Conservation (phyloP, 64 coral and sea anemone genomes). For the Stylophora pistillata region DNA sequence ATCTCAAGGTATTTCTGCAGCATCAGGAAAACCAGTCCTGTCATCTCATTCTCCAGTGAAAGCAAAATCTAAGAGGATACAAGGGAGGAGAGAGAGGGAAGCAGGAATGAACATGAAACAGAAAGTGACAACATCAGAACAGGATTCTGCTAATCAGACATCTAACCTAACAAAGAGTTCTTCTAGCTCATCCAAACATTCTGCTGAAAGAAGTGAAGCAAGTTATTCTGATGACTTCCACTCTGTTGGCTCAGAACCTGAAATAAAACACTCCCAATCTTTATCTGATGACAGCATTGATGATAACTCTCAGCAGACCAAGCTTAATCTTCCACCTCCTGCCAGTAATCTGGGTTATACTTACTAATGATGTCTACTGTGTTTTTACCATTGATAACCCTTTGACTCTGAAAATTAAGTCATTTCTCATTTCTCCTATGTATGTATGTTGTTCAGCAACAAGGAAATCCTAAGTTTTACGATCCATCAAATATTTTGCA, state of each 20-base stretch:
- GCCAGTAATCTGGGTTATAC: constrained; percentile 55
- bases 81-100: not conserved
- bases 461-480: too few relatives aligned
- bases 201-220: not conserved
- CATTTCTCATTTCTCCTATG: too few relatives aligned
- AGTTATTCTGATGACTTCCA: constrained; percentile 43
- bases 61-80: constrained; percentile 9
- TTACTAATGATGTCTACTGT: not conserved
- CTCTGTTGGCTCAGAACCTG: constrained; percentile 20
- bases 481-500: too few relatives aligned
- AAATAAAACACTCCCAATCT: not conserved
- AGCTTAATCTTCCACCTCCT: constrained; percentile 37
- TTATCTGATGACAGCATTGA: constrained; percentile 8
- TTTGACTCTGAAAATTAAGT: too few relatives aligned
- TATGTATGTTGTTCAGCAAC: too few relatives aligned
- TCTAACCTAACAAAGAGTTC: not conserved
- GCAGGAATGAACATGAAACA: not conserved
- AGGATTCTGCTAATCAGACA: not conserved
- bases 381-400: too few relatives aligned
- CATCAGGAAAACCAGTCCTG: not conserved
- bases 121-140: not conserved
- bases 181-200: not conserved
- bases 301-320: not conserved
- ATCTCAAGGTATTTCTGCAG: constrained; percentile 7
- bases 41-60: constrained; percentile 11